Conservation (phyloP, 2,797 vertebrate genomes). For the Diplodus sargus region DNA sequence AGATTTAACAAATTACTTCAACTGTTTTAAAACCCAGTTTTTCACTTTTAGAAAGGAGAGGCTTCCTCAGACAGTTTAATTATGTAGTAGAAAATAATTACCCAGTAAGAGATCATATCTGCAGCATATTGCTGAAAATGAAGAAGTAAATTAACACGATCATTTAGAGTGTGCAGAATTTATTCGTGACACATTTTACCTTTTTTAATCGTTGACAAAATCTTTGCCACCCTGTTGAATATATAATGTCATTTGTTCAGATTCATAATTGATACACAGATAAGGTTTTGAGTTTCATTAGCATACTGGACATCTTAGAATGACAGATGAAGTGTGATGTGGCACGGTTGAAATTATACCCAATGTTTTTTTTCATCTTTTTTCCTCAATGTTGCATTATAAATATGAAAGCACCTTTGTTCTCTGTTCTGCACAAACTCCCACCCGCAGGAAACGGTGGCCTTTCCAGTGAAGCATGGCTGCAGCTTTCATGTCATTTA, state of each 20-base stretch:
- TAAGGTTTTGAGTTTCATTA: conserved; percentile 9
- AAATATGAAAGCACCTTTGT: conserved; percentile 54
- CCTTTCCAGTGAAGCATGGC: conserved; percentile 67
- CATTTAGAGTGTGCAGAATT: conserved; percentile 8
- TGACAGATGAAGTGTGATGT: conserved; percentile 17
- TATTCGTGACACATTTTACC: conserved; percentile 10
- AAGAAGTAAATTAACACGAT: conserved; percentile 24
- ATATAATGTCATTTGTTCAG: conserved; percentile 25
- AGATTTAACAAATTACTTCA: conserved; percentile 14
- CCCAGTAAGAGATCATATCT: conserved; percentile 45
- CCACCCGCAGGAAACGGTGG: conserved; percentile 48
- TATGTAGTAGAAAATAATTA: conserved; percentile 31
- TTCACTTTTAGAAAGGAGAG: neutral
- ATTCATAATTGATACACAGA: conserved; percentile 15
- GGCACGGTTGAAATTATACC: conserved; percentile 34
- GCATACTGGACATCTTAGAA: conserved; percentile 19
- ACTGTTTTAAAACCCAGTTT: neutral
- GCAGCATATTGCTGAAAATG: conserved; percentile 33
- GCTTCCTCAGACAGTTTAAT: conserved; percentile 11
- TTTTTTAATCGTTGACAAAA: conserved; percentile 10
- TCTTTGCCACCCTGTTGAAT: neutral
- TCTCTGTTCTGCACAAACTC: conserved; percentile 48
- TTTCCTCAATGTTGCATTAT: conserved; percentile 30
- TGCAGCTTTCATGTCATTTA: conserved; percentile 75
- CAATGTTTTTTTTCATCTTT: conserved; percentile 1